These are phyloP conservation scores for Lasioglossum villosulum DNA, from an alignment of 2,888 invertebrate species.

Conservation along the genomic window DNA sequence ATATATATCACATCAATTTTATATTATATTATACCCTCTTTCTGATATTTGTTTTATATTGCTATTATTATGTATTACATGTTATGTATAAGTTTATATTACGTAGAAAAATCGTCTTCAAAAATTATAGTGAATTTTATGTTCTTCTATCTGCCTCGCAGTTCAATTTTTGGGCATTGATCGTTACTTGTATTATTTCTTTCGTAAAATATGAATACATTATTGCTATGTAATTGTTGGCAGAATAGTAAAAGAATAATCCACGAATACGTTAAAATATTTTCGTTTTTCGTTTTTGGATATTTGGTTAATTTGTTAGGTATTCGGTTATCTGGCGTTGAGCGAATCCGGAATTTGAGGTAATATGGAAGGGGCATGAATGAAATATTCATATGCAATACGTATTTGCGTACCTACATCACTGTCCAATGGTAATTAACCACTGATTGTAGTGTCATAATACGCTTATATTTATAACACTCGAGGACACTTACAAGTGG, in stretches of 20 bases:
- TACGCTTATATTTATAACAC: constrained; percentile 49
- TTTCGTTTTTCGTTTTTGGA: too few species aligned
- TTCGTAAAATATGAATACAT: not conserved
- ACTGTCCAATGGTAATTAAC: constrained; percentile 33
- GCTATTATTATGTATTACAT: not conserved
- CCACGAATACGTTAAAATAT: not conserved
- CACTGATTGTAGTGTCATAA: constrained; percentile 46
- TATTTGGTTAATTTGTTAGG: not conserved
- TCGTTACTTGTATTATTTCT: not conserved
- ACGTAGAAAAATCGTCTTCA: not conserved
- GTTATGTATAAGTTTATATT: not conserved
- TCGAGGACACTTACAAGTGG: constrained; percentile 49
- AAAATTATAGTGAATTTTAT: not conserved
- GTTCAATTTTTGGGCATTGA: not conserved
- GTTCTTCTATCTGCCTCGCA: not conserved
- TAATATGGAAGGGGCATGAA: not conserved
- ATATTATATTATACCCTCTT: not conserved
- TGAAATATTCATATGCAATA: constrained; percentile 47
- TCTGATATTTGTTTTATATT: not conserved
- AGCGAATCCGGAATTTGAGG: not conserved
- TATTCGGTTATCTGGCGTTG: not conserved
- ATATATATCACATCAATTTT: too few species aligned
- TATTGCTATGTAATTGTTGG: not conserved
- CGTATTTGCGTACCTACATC: constrained; percentile 16
- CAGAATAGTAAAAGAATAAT: not conserved